phyloP scores from a whole-genome alignment of 2,113 vertebrate species.

The zebrafish (Danio rerio) region GRCz12tu NC_133200.1:2021001-2021500 shows the following conservation, averaged over 20 bases:
- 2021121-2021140: no score
- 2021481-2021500: not conserved
- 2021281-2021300: not conserved
- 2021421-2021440: not conserved
- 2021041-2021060: no score
- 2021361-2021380: conserved; percentile 6
- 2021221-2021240: not conserved
- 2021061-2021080: no score
- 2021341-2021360: not conserved
- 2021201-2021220: no score
- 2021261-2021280: not conserved
- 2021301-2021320: not conserved
- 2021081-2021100: no score
- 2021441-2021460: not conserved
- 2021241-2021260: not conserved
- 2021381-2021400: not conserved
- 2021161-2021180: no score
- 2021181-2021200: no score
- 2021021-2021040: no score
- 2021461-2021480: not conserved
- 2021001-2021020: no score
- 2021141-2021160: no score
- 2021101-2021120: no score
- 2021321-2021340: not conserved
- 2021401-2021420: conserved; percentile 5